Percentiles rank a stretch among this genome's conserved stretches.
phyloP scores from a whole-genome alignment of 1,140 invertebrate species.

The Macrocentrus cingulum region DNA sequence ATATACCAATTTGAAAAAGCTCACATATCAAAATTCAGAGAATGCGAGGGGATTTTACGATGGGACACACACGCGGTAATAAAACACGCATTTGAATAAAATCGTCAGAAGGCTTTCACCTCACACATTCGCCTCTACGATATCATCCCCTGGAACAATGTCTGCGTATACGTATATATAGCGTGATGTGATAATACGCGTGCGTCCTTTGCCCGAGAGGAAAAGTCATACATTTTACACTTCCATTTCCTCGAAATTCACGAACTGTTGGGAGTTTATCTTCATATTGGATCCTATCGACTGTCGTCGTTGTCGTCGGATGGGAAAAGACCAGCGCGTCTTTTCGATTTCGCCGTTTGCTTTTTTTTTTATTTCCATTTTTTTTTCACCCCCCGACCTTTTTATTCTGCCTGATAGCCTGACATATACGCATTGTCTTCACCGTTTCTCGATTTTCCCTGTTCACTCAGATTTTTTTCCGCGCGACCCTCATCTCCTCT shows the following conservation, averaged over 20 bases:
- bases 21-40: slow-evolving; percentile 21
- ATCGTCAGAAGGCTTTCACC: slow-evolving; percentile 1
- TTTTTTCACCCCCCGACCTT: too few species aligned
- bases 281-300: slow-evolving; percentile 35
- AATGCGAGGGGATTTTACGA: slow-evolving; percentile 15
- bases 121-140: not conserved
- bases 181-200: not conserved
- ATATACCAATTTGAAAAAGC: too few species aligned
- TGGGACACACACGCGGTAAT: slow-evolving; percentile 24
- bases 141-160: too few species aligned
- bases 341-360: slow-evolving; percentile 19
- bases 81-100: slow-evolving; percentile 27
- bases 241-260: slow-evolving; percentile 35
- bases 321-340: slow-evolving; percentile 2
- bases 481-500: slow-evolving; percentile 37
- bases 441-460: slow-evolving; percentile 24
- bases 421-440: slow-evolving; percentile 8
- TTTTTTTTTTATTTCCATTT: slow-evolving; percentile 26
- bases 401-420: not conserved
- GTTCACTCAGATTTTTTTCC: slow-evolving; percentile 16
- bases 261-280: slow-evolving; percentile 39
- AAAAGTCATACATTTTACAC: slow-evolving; percentile 37
- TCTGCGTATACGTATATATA: not conserved
- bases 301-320: slow-evolving; percentile 28
- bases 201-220: not conserved